Evolutionary conservation across 2,113 vertebrate genomes (phyloP), one percentile per base, ranked within the genome.

Genomic region (Dendrocopos noguchii): DNA sequence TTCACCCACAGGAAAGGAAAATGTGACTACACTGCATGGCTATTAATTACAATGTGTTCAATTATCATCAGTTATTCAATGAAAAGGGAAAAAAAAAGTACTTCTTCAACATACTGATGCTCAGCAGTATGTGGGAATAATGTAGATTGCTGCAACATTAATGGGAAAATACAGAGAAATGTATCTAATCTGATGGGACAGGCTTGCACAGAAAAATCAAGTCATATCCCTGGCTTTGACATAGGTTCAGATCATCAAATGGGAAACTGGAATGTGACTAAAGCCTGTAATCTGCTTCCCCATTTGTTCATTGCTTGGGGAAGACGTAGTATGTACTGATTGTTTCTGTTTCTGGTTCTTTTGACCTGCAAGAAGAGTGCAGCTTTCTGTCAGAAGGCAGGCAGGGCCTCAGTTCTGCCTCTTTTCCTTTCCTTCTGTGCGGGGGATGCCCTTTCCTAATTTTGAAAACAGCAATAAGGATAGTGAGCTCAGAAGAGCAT

Each of bases 1-100:
- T 79, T 95, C 78, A 90, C 55, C 52, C 83, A 94, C 84, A 97
- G 90, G 94, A 94, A 93, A 93, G 84, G 87, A 93, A 91, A 97
- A 90, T 90, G 64, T 91, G 63, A 95, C 87, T 91, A 91, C 60
- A 42, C 10, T 76, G 67, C 46, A 68, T 64, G 67, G 55, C 74
- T 88, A 94, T 91, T 95, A 93, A 95, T 94, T 95, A 94, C 81
- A 63, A 16, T 94, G 25, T 42, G 42, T 66, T 95, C 82, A 94
- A 95, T 94, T 96, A 96, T 91, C 90, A 94, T 42, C 68, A 90
- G 72, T 73, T 84, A 76, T 88, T 93, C 75, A 93, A 77, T 15
- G 61, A 91, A 84, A 82, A 90, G 33, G 46, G 64, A 25, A 86
- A 71, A 25, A 85, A 80, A 72, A 89, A 56, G 29, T 46, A 70